Base-by-base conservation (phyloP, 2,113 vertebrate genomes). In the Entelurus aequoreus region DNA sequence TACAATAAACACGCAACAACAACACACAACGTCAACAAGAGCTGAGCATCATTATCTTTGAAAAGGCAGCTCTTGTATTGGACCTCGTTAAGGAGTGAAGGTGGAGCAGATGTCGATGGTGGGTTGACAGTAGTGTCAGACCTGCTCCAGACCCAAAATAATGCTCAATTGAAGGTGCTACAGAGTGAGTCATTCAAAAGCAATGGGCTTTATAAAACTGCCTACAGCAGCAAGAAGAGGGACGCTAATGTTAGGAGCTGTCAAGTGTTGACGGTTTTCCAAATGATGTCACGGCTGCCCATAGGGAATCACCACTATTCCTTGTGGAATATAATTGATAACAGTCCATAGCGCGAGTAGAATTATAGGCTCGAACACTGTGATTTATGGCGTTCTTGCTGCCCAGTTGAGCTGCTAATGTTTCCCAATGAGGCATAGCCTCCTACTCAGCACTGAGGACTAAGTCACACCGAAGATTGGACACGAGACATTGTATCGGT, bases 361-460 rank as follows among this genome's bases (percentile, higher is more conserved):
- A 71, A 56, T 65, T 71, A 69, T 58, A 48, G 57, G 62, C 54
- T 52, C 59, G 47, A 80, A 74, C 68, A 47, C 53, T 74, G 70
- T 86, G 80, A 86, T 86, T 87, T 86, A 87, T 84, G 74, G 65
- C 80, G 78, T 83, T 87, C 80, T 78, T 79, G 77, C 77, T 75
- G 82, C 79, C 84, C 77, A 79, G 82, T 86, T 84, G 77, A 83
- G 82, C 82, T 78, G 72, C 79, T 86, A 87, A 87, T 86, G 78
- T 72, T 76, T 75, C 66, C 74, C 86, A 87, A 87, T 87, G 86
- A 86, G 86, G 54, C 84, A 75, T 79, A 76, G 65, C 84, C 68
- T 72, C 71, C 68, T 68, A 76, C 80, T 84, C 75, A 69, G 77
- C 82, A 80, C 75, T 69, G 68, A 69, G 69, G 75, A 74, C 73